These are phyloP conservation scores for Dolichotis patagonum DNA, from an alignment of 2,113 vertebrate genomes.

Conservation along the genomic window DNA sequence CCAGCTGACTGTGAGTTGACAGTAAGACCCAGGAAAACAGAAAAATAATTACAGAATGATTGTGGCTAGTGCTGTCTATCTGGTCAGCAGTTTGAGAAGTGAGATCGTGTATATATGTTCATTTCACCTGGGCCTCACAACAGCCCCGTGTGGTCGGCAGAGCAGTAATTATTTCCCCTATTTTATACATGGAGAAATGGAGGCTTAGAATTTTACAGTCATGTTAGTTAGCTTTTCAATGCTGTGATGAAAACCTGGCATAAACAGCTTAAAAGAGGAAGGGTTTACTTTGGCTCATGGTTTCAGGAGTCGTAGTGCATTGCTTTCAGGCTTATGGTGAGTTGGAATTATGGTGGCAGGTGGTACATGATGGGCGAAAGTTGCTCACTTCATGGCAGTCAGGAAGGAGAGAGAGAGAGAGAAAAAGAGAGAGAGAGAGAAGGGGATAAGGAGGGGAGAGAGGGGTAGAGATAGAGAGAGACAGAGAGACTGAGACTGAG, in stretches of 20 bases:
- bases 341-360: too few species aligned
- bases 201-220: not conserved
- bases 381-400: not conserved
- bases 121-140: not conserved
- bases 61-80: not conserved
- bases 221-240: not conserved
- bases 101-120: not conserved
- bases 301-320: not conserved
- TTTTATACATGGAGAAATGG: not conserved
- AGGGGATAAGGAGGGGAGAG: too few species aligned
- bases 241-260: not conserved
- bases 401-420: not conserved
- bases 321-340: not conserved
- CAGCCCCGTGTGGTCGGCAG: not conserved
- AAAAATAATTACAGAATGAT: not conserved
- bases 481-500: not conserved
- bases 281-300: not conserved
- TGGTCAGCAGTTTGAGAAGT: not conserved
- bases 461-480: too few species aligned
- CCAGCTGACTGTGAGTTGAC: not conserved
- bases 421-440: not conserved
- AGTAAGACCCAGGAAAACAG: not conserved
- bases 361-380: not conserved
- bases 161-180: not conserved
- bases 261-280: not conserved